Conservation (phyloP, 2,888 invertebrate species). For the Protonemura montana region DNA sequence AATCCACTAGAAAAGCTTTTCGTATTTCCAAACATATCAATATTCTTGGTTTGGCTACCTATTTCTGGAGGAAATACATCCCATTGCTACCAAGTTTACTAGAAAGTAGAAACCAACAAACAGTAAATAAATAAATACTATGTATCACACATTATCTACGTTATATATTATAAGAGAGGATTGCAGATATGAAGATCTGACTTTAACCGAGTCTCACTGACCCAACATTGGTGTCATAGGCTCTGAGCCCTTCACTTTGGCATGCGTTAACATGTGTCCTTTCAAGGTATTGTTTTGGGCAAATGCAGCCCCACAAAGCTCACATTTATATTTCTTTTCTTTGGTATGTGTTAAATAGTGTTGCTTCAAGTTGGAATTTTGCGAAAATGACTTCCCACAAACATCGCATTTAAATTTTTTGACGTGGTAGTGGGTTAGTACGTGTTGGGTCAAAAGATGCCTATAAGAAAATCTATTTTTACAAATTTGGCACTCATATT, state of each 20-base stretch:
- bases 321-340: slow-evolving; percentile 33
- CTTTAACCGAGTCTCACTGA: no score
- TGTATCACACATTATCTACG: no score
- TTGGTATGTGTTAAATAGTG: slow-evolving; percentile 1
- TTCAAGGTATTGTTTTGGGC: not conserved
- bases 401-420: not conserved
- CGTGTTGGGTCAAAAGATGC: not conserved
- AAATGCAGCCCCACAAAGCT: slow-evolving; percentile 18
- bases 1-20: no score
- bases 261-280: not conserved
- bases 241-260: not conserved
- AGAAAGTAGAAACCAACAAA: no score
- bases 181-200: no score
- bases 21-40: no score
- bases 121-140: no score
- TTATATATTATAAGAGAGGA: no score
- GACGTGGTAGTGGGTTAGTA: not conserved
- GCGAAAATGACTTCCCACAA: slow-evolving; percentile 21
- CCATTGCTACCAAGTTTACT: no score
- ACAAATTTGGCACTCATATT: slow-evolving; percentile 16
- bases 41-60: no score
- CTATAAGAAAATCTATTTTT: not conserved
- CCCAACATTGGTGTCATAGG: no score
- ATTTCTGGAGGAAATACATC: no score
- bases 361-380: not conserved